A percentile compares a stretch with the other conserved stretches of the same genome.
These are phyloP conservation scores for Drosophila baimaii DNA, from an alignment of 1,140 invertebrate genomes.

Conservation along the genomic window DNA sequence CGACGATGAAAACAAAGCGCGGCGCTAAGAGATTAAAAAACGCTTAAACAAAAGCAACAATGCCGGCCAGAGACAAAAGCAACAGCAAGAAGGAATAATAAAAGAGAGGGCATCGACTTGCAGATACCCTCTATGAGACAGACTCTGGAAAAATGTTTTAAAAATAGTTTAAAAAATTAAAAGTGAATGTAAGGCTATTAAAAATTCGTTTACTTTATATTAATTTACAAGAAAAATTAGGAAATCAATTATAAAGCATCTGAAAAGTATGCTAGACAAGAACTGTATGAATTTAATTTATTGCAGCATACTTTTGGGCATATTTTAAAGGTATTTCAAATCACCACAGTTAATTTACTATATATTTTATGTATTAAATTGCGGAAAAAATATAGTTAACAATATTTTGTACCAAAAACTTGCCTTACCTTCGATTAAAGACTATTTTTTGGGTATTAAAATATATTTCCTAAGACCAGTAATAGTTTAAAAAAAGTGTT, in stretches of 20 bases:
- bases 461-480: too few species aligned
- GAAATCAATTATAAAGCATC: not conserved
- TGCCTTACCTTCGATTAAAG: too few species aligned
- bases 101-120: not conserved
- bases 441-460: too few species aligned
- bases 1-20: constrained; percentile 48
- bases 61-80: constrained; percentile 1
- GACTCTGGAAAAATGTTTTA: not conserved
- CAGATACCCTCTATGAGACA: not conserved
- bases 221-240: not conserved
- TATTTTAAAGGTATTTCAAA: too few species aligned
- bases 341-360: too few species aligned
- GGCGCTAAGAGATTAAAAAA: constrained; percentile 64
- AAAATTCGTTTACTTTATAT: not conserved
- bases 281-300: not conserved
- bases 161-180: not conserved
- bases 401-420: too few species aligned
- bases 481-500: too few species aligned
- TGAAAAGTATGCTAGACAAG: too few species aligned
- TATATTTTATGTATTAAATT: too few species aligned
- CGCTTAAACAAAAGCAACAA: constrained; percentile 45
- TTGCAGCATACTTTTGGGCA: too few species aligned
- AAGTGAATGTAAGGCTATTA: too few species aligned
- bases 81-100: not conserved
- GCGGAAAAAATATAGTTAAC: too few species aligned